Evolutionary conservation across 2,888 invertebrate genomes (phyloP), one percentile per base, ranked within the genome.

Genomic region (Tipula lateralis): DNA sequence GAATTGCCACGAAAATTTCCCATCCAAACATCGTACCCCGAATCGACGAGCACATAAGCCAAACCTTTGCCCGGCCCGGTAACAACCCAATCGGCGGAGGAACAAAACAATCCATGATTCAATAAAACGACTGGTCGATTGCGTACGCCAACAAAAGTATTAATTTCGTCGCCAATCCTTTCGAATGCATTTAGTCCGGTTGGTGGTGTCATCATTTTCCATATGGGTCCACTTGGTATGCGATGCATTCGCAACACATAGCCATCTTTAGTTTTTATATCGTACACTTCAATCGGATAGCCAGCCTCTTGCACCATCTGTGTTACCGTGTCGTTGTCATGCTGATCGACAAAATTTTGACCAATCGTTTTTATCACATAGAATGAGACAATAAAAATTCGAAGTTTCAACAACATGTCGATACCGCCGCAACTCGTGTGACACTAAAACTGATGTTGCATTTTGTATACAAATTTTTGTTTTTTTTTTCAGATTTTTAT

Each of bases 241-340:
- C 95, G 91, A 87, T 95, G 94, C 88, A 95, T 87, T 84, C 91
- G 90, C 86, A 96, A 89, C 7, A 94, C 91, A 87, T 94, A 96
- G 0, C 94, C 94, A 90, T 96, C 96, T 9, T 90, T 87, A 0
- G 96, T 96, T 12, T 89, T 89, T 0, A 93, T 91, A 0, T 87
- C 87, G 87, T 94, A 92, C 7, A 89, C 90, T 88, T 94, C 93
- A 0, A 91, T 88, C 0, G 91, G 91, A 87, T 94, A 94, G 0
- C 91, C 91, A 87, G 44, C 44, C 7, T 29, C 29, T 44, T 84
- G n/a, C 1, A 84, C 50, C 84, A 84, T 84, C n/a, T 29, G 19
- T 12, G 83, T 83, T 30, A 82, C 82, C 1, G 82, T 5, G 30
- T 82, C 82, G 32, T 82, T 66, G 24, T 2, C 66, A 6, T 7